phyloP scores from a whole-genome alignment of 2,113 vertebrate species.

The Eurystomus gularis region DNA sequence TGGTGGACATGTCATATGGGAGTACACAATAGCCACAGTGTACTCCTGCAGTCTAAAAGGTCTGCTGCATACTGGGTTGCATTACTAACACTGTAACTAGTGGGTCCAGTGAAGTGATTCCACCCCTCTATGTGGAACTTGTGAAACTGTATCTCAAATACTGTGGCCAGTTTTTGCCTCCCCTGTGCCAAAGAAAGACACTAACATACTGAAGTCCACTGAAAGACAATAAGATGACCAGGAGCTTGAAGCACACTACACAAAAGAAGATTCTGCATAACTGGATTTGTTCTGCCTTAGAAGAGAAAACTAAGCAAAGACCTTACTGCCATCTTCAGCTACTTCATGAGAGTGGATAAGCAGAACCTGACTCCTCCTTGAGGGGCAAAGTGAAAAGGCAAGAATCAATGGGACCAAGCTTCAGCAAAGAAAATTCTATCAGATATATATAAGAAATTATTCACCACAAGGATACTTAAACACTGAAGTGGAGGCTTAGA shows the following conservation, averaged over 20 bases:
- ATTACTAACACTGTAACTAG: background rate
- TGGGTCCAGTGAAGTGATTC: background rate
- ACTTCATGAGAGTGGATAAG: background rate
- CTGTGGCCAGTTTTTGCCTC: background rate
- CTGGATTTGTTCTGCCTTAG: background rate
- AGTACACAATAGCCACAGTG: background rate
- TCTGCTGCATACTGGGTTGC: too few species aligned
- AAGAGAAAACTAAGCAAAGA: background rate
- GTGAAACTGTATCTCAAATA: background rate
- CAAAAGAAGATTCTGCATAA: background rate
- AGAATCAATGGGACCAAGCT: background rate
- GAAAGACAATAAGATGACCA: background rate
- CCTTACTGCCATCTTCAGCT: background rate
- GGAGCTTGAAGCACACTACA: background rate
- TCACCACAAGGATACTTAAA: background rate
- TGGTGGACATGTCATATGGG: background rate
- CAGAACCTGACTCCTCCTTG: background rate
- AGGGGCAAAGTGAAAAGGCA: background rate
- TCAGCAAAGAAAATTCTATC: background rate
- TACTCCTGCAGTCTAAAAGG: background rate
- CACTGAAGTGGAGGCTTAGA: background rate
- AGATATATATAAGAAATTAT: background rate
- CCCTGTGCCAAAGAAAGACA: background rate
- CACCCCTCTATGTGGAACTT: background rate
- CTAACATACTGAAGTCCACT: background rate